Evolutionary conservation across 2,113 vertebrate genomes (phyloP).

Genomic region (Isurus oxyrinchus): DNA sequence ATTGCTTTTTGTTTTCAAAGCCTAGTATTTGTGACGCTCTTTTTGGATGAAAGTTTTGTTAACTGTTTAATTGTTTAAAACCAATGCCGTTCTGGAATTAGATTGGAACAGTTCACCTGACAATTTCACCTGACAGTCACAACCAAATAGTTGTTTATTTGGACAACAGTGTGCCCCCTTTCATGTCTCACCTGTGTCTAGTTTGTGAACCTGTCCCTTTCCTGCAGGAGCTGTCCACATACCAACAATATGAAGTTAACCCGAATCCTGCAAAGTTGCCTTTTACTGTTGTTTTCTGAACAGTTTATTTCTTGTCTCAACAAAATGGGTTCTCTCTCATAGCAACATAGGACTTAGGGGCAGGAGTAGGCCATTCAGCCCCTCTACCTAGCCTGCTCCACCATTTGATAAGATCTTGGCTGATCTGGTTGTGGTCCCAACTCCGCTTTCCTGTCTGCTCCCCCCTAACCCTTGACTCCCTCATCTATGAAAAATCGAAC

Average conservation of each 20-base stretch:
- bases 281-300: not conserved
- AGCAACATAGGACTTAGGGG: not conserved
- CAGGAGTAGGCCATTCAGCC: not conserved
- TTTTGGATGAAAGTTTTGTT: not conserved
- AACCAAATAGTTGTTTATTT: not conserved
- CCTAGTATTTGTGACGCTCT: no score
- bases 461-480: not conserved
- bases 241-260: not conserved
- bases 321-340: not conserved
- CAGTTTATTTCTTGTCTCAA: not conserved
- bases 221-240: not conserved
- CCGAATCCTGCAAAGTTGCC: not conserved
- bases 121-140: not conserved
- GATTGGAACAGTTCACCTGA: not conserved
- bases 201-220: not conserved
- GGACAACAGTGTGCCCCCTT: not conserved
- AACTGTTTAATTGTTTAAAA: not conserved
- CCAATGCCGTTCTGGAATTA: not conserved
- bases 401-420: no score
- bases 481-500: not conserved
- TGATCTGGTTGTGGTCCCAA: no score
- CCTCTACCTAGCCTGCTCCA: not conserved
- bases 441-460: not conserved
- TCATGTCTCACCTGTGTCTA: not conserved
- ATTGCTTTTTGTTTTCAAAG: not conserved